Base-by-base conservation (phyloP, 2,888 invertebrate genomes). In the Epirrhoe alternata region DNA sequence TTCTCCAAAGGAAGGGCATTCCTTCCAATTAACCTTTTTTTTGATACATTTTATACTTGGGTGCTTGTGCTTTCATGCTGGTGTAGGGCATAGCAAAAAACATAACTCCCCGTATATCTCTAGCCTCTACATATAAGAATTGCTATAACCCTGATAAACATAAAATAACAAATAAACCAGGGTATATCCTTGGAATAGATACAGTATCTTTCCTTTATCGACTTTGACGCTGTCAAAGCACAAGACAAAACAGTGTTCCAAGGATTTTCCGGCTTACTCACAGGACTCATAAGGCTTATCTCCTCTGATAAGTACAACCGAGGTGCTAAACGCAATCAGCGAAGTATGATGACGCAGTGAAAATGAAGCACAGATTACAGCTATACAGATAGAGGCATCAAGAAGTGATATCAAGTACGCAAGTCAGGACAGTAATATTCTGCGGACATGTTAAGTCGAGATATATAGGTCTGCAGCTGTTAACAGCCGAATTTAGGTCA, bases 401-500 rank as follows among this genome's bases (percentile, higher is more conserved):
- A 65, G 62, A 16, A 64, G 69, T 70, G 64, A 64, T 45, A 64
- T 57, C 61, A 64, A 54, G 57, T 38, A 56, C 58, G 63, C 61
- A 68, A 64, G 58, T 64, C 64, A 66, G 64, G 62, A 63, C 61
- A 77, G 72, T 75, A 73, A 76, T 75, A 79, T 71, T 69, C 59
- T 63, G 73, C 65, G 61, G 74, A 75, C 75, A 69, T 75, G 76
- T 74, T 75, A 74, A 78, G 71, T 74, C 72, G 74, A 72, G 75
- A 77, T 70, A 63, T 67, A 63, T 55, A 69, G 69, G 74, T 76
- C 76, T 74, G 65, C 83, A 84, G 78, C 80, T 83, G 85, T 79
- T 81, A 74, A 54, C 75, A 77, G 76, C 55, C 65, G 70, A 86
- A 86, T 84, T 42, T 87, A 81, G 88, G 88, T 87, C 88, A 85